phyloP scores from a whole-genome alignment of 2,113 vertebrate species.

The Petrocephalus microphthalmus region DNA sequence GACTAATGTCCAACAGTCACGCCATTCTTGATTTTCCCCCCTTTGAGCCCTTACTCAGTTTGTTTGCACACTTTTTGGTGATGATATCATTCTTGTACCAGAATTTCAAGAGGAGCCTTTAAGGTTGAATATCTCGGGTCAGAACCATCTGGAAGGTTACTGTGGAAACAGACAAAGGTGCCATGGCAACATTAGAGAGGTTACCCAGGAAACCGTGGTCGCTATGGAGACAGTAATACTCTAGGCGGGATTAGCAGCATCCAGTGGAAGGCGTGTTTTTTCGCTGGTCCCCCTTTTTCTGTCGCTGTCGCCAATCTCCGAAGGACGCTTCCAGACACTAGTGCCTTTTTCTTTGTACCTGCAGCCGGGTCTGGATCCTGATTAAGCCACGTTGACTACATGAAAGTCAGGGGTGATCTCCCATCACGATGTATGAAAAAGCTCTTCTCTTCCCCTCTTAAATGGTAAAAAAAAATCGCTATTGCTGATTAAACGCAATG shows the following conservation, averaged over 20 bases:
- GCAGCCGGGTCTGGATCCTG: neutral
- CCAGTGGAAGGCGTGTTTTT: conserved; percentile 70
- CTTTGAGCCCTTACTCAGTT: neutral
- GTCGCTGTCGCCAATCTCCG: conserved; percentile 35
- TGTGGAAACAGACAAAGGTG: conserved; percentile 72
- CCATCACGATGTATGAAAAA: neutral
- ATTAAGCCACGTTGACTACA: neutral
- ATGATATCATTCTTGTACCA: neutral
- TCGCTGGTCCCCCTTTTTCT: conserved; percentile 46
- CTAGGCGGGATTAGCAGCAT: conserved; percentile 78
- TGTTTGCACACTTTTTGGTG: neutral
- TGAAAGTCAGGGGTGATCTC: conserved; percentile 6
- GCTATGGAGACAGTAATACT: conserved; percentile 90
- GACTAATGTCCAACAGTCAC: neutral
- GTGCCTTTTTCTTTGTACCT: neutral
- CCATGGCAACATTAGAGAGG: conserved; percentile 90
- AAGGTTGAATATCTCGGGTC: conserved; percentile 46
- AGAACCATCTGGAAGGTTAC: conserved; percentile 82
- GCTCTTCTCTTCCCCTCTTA: neutral
- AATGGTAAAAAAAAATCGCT: neutral
- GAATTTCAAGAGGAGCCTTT: conserved; percentile 20
- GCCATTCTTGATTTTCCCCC: neutral
- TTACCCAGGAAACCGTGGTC: conserved; percentile 88
- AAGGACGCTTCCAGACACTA: neutral
- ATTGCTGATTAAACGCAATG: conserved; percentile 20